These are phyloP conservation scores for Watsonalla cultraria DNA, from an alignment of 2,888 invertebrate species.

Conservation along the genomic window DNA sequence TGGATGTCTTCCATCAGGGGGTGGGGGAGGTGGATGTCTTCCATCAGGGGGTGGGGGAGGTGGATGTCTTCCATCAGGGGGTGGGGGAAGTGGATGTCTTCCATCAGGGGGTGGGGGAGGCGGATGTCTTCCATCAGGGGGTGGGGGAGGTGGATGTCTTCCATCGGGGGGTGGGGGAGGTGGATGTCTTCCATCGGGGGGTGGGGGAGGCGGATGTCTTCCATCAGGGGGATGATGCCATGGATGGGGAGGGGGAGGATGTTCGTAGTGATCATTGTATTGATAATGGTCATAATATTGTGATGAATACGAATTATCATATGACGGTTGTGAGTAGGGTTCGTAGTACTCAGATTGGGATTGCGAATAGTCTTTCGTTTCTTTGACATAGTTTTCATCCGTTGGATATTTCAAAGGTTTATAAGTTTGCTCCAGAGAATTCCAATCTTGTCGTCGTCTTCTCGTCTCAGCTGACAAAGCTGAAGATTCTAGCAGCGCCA, in stretches of 20 bases:
- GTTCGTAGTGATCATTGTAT: conserved; percentile 5
- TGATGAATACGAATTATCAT: conserved; percentile 8
- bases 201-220: no score
- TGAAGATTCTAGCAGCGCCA: background rate
- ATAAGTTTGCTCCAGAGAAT: background rate
- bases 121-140: conserved; percentile 5
- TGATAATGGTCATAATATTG: conserved; percentile 8
- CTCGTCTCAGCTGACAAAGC: background rate
- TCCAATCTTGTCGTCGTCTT: background rate
- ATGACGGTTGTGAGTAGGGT: background rate
- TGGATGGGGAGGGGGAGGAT: conserved; percentile 10
- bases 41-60: conserved; percentile 11
- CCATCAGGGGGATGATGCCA: background rate
- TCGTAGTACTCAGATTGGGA: background rate
- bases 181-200: no score
- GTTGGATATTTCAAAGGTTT: background rate
- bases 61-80: conserved; percentile 12
- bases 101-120: conserved; percentile 6
- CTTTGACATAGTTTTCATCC: background rate
- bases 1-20: conserved; percentile 3
- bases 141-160: no score
- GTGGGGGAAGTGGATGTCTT: conserved; percentile 8
- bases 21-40: conserved; percentile 10
- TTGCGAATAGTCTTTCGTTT: background rate
- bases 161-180: conserved; percentile 13